phyloP scores from a whole-genome alignment of 2,888 invertebrate genomes.

The Platypus cylindrus region DNA sequence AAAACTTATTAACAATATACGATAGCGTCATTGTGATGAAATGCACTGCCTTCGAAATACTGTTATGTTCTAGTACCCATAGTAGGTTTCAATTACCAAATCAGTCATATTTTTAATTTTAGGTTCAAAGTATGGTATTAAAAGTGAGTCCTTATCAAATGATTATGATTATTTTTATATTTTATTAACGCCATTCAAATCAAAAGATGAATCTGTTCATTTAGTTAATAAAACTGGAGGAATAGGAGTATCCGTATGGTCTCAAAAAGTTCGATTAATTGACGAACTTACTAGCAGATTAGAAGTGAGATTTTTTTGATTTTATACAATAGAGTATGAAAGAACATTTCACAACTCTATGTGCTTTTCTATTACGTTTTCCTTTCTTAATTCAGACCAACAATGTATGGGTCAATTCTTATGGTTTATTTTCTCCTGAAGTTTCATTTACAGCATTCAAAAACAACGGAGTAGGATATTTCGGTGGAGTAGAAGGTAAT shows the following conservation, averaged over 20 bases:
- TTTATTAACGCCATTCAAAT: slow-evolving; percentile 39
- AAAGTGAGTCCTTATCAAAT: too few relatives aligned
- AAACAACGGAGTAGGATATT: slow-evolving; percentile 39
- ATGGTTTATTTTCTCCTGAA: slow-evolving; percentile 39
- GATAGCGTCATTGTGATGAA: too few relatives aligned
- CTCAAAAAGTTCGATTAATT: slow-evolving; percentile 40
- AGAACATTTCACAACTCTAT: too few relatives aligned
- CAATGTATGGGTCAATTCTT: slow-evolving; percentile 43
- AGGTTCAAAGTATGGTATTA: too few relatives aligned
- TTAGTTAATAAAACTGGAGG: slow-evolving; percentile 43
- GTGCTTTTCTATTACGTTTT: too few relatives aligned
- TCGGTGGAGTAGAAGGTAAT: slow-evolving; percentile 35
- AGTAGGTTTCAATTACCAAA: too few relatives aligned
- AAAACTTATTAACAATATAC: too few relatives aligned
- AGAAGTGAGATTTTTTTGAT: slow-evolving; percentile 31
- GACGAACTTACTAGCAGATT: slow-evolving; percentile 40
- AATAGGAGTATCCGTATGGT: slow-evolving; percentile 42
- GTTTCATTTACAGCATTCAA: slow-evolving; percentile 38
- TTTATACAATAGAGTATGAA: too few relatives aligned
- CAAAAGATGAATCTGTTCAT: slow-evolving; percentile 41
- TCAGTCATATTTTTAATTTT: too few relatives aligned
- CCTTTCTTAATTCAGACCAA: slow-evolving; percentile 34
- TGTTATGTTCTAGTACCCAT: too few relatives aligned
- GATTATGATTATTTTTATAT: too few relatives aligned
- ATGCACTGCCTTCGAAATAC: too few relatives aligned